phyloP scores from a whole-genome alignment of 2,797 vertebrate genomes.

The Mastacembelus armatus region DNA sequence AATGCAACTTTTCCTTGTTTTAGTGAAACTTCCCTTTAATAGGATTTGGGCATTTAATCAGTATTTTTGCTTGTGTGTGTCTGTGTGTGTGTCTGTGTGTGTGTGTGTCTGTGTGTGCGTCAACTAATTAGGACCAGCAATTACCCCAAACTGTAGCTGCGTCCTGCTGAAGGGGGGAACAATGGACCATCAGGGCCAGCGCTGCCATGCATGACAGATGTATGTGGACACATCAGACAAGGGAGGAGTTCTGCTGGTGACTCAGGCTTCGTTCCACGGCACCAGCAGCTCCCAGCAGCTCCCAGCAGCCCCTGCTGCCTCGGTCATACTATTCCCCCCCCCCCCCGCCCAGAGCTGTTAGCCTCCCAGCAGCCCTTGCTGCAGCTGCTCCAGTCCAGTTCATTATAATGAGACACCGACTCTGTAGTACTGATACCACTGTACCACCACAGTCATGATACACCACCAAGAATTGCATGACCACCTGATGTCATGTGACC shows the following conservation, averaged over 20 bases:
- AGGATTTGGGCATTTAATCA: conserved; percentile 60
- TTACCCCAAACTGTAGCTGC: conserved; percentile 91
- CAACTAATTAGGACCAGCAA: conserved; percentile 97
- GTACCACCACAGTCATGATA: too few species aligned
- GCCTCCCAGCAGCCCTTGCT: conserved; percentile 55
- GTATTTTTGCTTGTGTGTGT: conserved; percentile 35
- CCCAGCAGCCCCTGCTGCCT: conserved; percentile 55
- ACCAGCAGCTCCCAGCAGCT: conserved; percentile 62
- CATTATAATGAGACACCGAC: conserved; percentile 4
- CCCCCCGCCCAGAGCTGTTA: conserved; percentile 21
- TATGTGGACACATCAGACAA: conserved; percentile 93
- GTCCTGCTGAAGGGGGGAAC: conserved; percentile 83
- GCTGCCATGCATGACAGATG: conserved; percentile 95
- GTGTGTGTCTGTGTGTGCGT: conserved; percentile 72
- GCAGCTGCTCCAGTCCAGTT: conserved; percentile 26
- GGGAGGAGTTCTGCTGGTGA: conserved; percentile 82
- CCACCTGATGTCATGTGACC: neutral
- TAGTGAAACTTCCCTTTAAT: conserved; percentile 42
- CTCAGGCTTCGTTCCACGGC: conserved; percentile 48
- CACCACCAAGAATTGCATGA: too few species aligned
- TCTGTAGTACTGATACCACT: neutral
- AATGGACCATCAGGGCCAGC: conserved; percentile 91
- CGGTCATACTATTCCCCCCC: conserved; percentile 21
- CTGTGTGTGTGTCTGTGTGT: conserved; percentile 24
- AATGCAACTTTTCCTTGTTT: conserved; percentile 30